Conservation (phyloP, 1,140 invertebrate genomes). For the Magallana ariakensis region DNA sequence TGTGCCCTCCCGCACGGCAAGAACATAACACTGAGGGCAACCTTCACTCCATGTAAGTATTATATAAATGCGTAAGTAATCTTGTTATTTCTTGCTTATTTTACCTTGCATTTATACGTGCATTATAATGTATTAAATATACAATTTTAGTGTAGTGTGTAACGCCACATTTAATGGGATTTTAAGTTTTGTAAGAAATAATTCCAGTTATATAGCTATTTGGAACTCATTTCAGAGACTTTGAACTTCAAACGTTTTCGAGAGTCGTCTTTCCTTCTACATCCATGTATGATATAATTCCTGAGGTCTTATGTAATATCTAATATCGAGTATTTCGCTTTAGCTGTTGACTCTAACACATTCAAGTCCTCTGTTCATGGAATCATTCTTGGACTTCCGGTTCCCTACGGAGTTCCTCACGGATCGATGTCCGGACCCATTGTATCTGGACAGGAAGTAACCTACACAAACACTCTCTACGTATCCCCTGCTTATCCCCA, state of each 20-base stretch:
- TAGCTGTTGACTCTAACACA: neutral
- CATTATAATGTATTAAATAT: too few relatives aligned
- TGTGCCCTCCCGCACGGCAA: conserved; percentile 53
- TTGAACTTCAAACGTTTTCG: too few relatives aligned
- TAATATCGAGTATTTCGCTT: too few relatives aligned
- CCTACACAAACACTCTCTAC: neutral
- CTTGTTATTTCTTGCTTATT: too few relatives aligned
- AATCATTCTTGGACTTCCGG: neutral
- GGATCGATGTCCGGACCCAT: conserved; percentile 1
- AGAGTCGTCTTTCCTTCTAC: neutral
- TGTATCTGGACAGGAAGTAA: neutral
- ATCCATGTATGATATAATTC: neutral
- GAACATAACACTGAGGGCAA: conserved; percentile 50
- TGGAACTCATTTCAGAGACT: too few relatives aligned
- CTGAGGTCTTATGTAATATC: neutral
- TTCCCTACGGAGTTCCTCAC: neutral
- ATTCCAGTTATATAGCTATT: too few relatives aligned
- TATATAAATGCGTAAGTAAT: too few relatives aligned
- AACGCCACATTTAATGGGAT: too few relatives aligned
- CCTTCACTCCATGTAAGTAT: conserved; percentile 58
- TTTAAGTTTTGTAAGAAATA: too few relatives aligned
- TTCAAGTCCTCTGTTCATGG: neutral
- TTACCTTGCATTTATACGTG: too few relatives aligned
- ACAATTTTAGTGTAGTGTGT: too few relatives aligned
- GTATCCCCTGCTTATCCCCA: conserved; percentile 2